Evolutionary conservation across 2,113 vertebrate species (phyloP).

Genomic region (Athene cunicularia): DNA sequence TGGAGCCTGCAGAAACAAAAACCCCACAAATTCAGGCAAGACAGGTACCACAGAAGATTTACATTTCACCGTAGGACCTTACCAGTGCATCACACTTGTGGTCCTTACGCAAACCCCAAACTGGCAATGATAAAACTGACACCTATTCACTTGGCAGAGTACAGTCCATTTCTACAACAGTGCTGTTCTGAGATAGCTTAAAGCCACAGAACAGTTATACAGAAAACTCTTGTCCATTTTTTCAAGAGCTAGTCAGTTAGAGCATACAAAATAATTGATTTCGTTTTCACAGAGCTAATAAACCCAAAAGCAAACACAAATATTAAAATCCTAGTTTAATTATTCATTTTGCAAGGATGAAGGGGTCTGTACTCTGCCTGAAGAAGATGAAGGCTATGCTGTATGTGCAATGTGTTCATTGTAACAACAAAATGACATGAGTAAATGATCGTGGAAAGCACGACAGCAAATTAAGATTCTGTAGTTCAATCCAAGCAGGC

Average conservation of each 20-base stretch:
- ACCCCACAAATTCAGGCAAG: neutral
- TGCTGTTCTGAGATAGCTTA: neutral
- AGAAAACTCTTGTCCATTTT: neutral
- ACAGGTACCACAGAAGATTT: neutral
- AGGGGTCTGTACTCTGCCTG: neutral
- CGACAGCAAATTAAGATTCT: neutral
- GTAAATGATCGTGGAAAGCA: neutral
- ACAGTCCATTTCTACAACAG: neutral
- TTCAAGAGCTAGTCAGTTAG: neutral
- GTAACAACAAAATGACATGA: neutral
- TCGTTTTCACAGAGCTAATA: neutral
- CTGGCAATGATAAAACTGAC: neutral
- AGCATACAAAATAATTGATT: neutral
- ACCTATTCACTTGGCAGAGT: neutral
- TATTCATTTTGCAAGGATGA: neutral
- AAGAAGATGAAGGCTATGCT: neutral
- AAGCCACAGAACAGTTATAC: neutral
- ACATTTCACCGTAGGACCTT: neutral
- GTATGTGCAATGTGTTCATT: neutral
- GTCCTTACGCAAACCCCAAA: neutral
- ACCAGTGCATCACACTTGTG: neutral
- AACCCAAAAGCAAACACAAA: neutral
- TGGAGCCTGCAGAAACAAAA: slow-evolving; percentile 77
- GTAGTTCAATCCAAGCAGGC: neutral
- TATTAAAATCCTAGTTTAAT: neutral